Evolutionary conservation across 2,113 vertebrate genomes (phyloP), one percentile per base, ranked within the genome.

Genomic region (Barnardius zonarius): DNA sequence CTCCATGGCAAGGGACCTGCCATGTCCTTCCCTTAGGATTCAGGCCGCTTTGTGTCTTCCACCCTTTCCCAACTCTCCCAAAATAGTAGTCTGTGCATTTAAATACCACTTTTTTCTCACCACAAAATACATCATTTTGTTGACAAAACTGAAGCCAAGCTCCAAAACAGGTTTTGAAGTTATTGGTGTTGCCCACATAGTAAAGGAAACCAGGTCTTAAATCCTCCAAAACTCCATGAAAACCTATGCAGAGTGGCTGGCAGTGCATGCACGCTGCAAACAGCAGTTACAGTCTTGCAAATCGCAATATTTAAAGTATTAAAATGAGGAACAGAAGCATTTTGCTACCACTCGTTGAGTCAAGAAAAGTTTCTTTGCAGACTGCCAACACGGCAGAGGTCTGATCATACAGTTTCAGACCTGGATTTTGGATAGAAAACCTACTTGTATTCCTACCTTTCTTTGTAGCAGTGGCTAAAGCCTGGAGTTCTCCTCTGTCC

Each of bases 1-100:
- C 1, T 10, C 44, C 4, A 3, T 0, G 6, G 25, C 20, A 49
- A 75, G 8, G 0, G 0, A 44, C 7, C 61, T 2, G 0, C 28
- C 35, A 0, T 0, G 1, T 19, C 37, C 41, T n/a, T 30, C 66
- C 43, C 54, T 64, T 27, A 0, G 0, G 7, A 52, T 5, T 30
- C 48, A 52, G 28, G 13, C 41, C 2, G 1, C 10, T 20, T 37
- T 2, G 0, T 6, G 8, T 1, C 44, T 28, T 61, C 33, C 19
- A 10, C 5, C 3, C 7, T 37, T 68, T 20, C n/a, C 25, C 66
- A 82, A 9, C 19, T 5, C 11, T 28, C 2, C 6, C 37, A 51
- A 63, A 28, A 6, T 0, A 13, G 9, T 2, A 18, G 0, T 1
- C 13, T 51, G 8, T 11, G 28, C 37, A 33, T 37, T 78, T 22